Percentiles rank a stretch among this genome's conserved stretches.
phyloP scores from a whole-genome alignment of 2,888 invertebrate genomes.

The Ametastegia equiseti region DNA sequence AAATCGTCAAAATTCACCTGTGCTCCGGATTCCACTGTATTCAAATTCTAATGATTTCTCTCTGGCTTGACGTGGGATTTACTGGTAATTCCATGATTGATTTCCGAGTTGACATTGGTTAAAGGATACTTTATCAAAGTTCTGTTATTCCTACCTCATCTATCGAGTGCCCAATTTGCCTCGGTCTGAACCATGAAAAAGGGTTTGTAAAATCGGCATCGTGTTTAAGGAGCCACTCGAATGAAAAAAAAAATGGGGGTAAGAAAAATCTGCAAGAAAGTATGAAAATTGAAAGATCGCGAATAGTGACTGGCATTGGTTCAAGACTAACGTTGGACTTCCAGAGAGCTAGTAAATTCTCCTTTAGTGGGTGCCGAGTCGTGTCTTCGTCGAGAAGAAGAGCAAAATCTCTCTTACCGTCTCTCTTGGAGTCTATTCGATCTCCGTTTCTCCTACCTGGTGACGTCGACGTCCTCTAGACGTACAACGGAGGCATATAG shows the following conservation, averaged over 20 bases:
- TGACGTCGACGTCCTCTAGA: constrained; percentile 19
- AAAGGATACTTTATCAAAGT: too few species aligned
- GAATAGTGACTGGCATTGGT: neutral
- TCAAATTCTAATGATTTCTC: too few species aligned
- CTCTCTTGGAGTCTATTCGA: neutral
- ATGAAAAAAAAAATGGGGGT: neutral
- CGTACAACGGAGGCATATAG: neutral
- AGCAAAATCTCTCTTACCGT: constrained; percentile 5
- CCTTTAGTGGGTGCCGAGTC: constrained; percentile 28
- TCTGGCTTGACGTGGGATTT: too few species aligned
- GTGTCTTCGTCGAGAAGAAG: constrained; percentile 11
- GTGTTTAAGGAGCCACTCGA: too few species aligned
- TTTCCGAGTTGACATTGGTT: too few species aligned
- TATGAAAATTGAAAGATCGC: neutral
- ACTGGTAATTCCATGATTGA: too few species aligned
- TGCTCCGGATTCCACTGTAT: too few species aligned
- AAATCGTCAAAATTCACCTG: too few species aligned
- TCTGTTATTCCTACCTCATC: too few species aligned
- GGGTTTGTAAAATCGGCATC: too few species aligned
- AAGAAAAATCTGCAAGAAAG: neutral
- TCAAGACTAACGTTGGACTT: neutral
- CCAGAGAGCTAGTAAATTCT: constrained; percentile 4
- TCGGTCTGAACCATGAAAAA: too few species aligned
- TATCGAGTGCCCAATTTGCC: too few species aligned
- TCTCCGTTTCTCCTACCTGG: constrained; percentile 8